Evolutionary conservation across 37 sponge, comb jelly and placozoan species (phyloP).

Genomic region (Chondrilla cf. caribensis): DNA sequence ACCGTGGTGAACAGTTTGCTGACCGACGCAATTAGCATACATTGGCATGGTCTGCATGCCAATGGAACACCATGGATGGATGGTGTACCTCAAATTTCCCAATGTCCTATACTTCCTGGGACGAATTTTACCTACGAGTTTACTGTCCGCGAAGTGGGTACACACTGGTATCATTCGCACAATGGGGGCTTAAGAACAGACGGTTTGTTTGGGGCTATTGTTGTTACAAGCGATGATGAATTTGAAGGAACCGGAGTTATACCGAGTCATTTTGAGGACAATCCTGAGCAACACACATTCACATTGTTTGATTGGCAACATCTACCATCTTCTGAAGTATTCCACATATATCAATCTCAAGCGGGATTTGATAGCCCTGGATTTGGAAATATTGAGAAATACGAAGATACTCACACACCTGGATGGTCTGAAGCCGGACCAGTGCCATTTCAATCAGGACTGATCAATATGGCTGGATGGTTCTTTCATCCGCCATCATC

Average conservation of each 20-base stretch:
- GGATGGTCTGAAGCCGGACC: constrained; percentile 57
- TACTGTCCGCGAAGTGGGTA: constrained; percentile 52
- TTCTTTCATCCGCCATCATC: background rate
- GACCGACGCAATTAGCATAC: constrained; percentile 58
- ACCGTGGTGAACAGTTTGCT: constrained; percentile 49
- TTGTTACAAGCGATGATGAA: constrained; percentile 28
- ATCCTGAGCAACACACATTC: constrained; percentile 56
- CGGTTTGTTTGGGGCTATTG: constrained; percentile 73
- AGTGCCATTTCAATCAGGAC: constrained; percentile 63
- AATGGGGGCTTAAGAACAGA: constrained; percentile 64
- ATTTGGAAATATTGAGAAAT: background rate
- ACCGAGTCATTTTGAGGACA: background rate
- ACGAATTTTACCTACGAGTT: constrained; percentile 56
- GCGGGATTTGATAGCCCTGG: background rate
- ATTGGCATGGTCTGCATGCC: constrained; percentile 85
- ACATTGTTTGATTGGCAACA: constrained; percentile 69
- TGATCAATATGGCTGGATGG: constrained; percentile 76
- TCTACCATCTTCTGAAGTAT: constrained; percentile 32
- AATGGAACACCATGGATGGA: constrained; percentile 69
- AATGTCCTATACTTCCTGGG: constrained; percentile 50
- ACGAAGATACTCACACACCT: background rate
- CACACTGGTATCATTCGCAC: constrained; percentile 86
- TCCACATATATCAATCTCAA: background rate
- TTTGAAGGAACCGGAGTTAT: background rate
- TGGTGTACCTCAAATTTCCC: constrained; percentile 64